phyloP scores from a whole-genome alignment of 1,140 invertebrate genomes.

The Drosophila rhopaloa region DNA sequence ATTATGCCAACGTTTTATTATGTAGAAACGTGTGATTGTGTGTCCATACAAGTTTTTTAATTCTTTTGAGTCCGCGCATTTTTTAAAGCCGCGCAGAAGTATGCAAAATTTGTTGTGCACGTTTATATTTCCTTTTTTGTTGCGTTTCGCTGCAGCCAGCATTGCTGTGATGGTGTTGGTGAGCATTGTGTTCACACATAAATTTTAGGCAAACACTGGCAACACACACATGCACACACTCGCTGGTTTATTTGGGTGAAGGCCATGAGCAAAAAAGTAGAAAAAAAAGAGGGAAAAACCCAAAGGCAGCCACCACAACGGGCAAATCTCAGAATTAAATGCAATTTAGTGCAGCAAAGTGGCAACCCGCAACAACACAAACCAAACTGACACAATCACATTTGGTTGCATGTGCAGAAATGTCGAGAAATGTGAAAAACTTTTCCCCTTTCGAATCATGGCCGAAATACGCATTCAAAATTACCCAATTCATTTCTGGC shows the following conservation, averaged over 20 bases:
- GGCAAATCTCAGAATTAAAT: slow-evolving; percentile 79
- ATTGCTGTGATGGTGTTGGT: slow-evolving; percentile 20
- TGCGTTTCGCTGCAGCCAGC: slow-evolving; percentile 52
- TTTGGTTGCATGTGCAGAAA: slow-evolving; percentile 54
- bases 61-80: slow-evolving; percentile 40
- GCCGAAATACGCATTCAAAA: slow-evolving; percentile 58
- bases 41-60: slow-evolving; percentile 40
- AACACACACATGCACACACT: slow-evolving; percentile 23
- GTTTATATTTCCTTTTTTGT: slow-evolving; percentile 32
- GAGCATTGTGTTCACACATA: slow-evolving; percentile 74
- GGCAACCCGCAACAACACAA: slow-evolving; percentile 58
- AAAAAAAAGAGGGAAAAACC: slow-evolving; percentile 18
- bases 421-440: slow-evolving; percentile 45
- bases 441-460: slow-evolving; percentile 43
- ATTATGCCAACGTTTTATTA: slow-evolving; percentile 71
- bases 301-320: slow-evolving; percentile 42
- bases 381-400: slow-evolving; percentile 38
- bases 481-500: slow-evolving; percentile 79
- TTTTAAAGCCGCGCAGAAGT: slow-evolving; percentile 73
- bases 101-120: slow-evolving; percentile 59
- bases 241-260: slow-evolving; percentile 74
- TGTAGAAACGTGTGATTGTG: slow-evolving; percentile 26
- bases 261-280: slow-evolving; percentile 39
- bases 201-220: slow-evolving; percentile 72
- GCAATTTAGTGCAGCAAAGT: slow-evolving; percentile 81